A percentile compares a stretch with the other conserved stretches of the same genome.
Conservation (phyloP, 2,888 invertebrate genomes). For the Thymelicus acteon region DNA sequence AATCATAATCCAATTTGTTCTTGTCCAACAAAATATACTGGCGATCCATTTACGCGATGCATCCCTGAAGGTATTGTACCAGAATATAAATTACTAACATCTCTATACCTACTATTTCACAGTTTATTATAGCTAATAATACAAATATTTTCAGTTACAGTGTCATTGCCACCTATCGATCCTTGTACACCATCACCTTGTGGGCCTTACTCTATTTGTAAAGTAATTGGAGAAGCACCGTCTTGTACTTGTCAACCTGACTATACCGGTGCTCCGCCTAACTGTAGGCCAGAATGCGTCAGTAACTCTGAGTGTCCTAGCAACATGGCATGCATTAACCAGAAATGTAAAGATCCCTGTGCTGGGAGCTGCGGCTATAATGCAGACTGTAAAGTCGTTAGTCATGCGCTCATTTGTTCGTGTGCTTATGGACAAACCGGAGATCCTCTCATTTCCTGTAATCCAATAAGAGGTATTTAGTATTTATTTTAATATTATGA, state of each 20-base stretch:
- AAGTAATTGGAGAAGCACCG: slow-evolving; percentile 86
- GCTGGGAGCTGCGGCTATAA: slow-evolving; percentile 88
- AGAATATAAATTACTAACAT: too few species aligned
- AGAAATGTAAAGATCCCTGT: slow-evolving; percentile 89
- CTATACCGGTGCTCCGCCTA: slow-evolving; percentile 86
- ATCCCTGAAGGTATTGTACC: slow-evolving; percentile 74
- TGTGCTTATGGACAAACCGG: slow-evolving; percentile 87
- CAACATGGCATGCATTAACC: slow-evolving; percentile 87
- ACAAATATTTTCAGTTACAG: slow-evolving; percentile 58
- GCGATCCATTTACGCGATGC: slow-evolving; percentile 90
- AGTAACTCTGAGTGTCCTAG: slow-evolving; percentile 88
- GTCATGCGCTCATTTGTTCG: slow-evolving; percentile 88
- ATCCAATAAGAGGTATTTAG: slow-evolving; percentile 67
- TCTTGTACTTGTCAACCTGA: slow-evolving; percentile 87
- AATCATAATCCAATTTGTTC: slow-evolving; percentile 91
- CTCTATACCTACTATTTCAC: slow-evolving; percentile 9
- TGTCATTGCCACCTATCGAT: slow-evolving; percentile 74
- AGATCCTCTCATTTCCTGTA: slow-evolving; percentile 85
- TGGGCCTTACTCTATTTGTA: slow-evolving; percentile 87
- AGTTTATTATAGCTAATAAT: neutral
- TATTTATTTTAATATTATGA: slow-evolving; percentile 1
- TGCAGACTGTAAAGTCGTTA: slow-evolving; percentile 89
- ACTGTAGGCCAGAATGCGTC: slow-evolving; percentile 88
- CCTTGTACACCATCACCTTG: slow-evolving; percentile 88
- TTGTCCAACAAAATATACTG: slow-evolving; percentile 86